Percentiles rank a stretch among this genome's conserved stretches.
phyloP scores from a whole-genome alignment of 2,888 invertebrate genomes.

The Patella ulyssiponensis region DNA sequence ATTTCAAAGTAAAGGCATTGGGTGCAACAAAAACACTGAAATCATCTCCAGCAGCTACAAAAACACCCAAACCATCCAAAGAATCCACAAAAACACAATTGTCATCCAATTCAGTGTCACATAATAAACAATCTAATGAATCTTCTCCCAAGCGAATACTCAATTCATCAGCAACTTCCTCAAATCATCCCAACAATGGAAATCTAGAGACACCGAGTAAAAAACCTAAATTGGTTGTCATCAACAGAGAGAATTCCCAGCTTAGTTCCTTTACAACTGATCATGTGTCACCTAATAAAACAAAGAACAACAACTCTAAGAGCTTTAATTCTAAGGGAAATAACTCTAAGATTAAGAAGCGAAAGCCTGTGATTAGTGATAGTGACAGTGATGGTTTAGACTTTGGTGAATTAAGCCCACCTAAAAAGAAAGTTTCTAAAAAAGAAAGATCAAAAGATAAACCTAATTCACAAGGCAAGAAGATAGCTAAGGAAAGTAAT shows the following conservation, averaged over 20 bases:
- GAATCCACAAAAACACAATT: constrained; percentile 6
- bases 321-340: constrained; percentile 12
- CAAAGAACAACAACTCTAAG: constrained; percentile 5
- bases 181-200: no score
- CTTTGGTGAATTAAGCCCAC: constrained; percentile 30
- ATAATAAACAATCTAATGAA: no score
- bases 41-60: background rate
- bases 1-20: constrained; percentile 41
- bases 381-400: constrained; percentile 49
- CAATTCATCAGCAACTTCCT: no score
- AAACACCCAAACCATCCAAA: constrained; percentile 9
- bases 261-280: constrained; percentile 29
- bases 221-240: constrained; percentile 45
- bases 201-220: constrained; percentile 5
- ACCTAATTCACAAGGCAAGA: no score
- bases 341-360: constrained; percentile 35
- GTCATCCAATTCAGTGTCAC: background rate
- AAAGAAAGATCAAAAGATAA: no score
- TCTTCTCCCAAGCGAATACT: no score
- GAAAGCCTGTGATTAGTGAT: constrained; percentile 42
- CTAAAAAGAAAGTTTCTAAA: background rate
- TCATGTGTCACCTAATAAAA: constrained; percentile 1
- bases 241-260: constrained; percentile 46
- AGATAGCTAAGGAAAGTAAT: no score
- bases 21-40: background rate